Evolutionary conservation across 2,797 vertebrate genomes (phyloP).

Genomic region (Ceryle rudis): DNA sequence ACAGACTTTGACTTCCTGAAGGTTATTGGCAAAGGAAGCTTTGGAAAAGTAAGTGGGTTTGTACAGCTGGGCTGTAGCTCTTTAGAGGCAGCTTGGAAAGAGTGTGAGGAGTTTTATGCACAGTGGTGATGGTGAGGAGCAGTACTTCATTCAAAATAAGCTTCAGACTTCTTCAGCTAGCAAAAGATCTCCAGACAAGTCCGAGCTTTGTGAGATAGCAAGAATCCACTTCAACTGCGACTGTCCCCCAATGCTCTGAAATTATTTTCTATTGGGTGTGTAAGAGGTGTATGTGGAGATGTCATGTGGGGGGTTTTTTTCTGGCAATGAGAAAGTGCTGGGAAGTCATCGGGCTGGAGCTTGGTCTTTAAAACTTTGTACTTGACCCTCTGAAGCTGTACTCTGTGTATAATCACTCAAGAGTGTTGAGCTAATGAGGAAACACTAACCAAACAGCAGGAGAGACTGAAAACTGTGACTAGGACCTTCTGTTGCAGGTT

Average conservation of each 20-base stretch:
- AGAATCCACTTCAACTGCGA: background rate
- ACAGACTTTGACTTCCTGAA: conserved; percentile 99
- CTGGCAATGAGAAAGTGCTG: background rate
- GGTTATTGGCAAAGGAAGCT: conserved; percentile 98
- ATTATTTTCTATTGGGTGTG: accelerated
- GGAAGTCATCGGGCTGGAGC: background rate
- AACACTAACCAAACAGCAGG: background rate
- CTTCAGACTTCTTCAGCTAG: background rate
- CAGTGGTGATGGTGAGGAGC: background rate
- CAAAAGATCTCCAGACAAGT: background rate
- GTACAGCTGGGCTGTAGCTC: background rate
- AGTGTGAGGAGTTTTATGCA: background rate
- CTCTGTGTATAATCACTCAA: background rate
- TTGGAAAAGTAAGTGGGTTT: conserved; percentile 90
- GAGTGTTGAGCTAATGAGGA: background rate
- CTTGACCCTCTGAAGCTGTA: background rate
- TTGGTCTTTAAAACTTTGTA: background rate
- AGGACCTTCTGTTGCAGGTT: conserved; percentile 81
- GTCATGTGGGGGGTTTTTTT: accelerated
- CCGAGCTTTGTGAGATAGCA: background rate
- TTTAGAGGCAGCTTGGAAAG: background rate
- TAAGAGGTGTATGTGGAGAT: background rate
- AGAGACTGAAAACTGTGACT: background rate
- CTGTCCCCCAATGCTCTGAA: background rate
- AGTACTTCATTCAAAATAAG: background rate